Base-by-base conservation (phyloP, 2,888 invertebrate species). In the Blomia tropicalis region DNA sequence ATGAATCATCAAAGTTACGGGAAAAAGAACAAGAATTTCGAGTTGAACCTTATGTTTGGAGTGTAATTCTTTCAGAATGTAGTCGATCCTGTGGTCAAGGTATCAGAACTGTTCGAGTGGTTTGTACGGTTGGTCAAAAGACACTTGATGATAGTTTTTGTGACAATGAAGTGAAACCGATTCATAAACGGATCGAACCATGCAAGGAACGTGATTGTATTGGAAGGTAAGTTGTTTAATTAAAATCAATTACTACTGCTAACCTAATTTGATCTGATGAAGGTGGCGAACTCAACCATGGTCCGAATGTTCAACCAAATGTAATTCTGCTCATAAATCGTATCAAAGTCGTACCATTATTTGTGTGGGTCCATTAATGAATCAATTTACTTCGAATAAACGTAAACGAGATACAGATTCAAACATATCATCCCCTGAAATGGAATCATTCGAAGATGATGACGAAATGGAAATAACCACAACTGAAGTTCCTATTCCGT, bases 1-100 rank as follows among this genome's bases (percentile, higher is more conserved):
- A 56, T 2, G 56, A 56, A 5, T 47, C 22, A 14, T 32, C 27
- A 23, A 22, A 47, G 7, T 11, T 11, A 27, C 27, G 23, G 7
- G 7, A 7, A 7, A 27, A 44, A 29, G 29, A 62, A 62, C 47
- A 54, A 61, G 5, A 59, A 53, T 56, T 64, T 62, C 58, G 43
- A 43, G 32, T 62, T 25, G 59, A 63, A 22, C 58, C 63, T 11
- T 67, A 67, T 41, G 64, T 64, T 22, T 68, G 68, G 68, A 64
- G 64, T 7, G 65, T 68, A 11, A 66, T 64, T n/a, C 61, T 68
- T 60, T 66, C 66, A 2, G 67, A 67, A 53, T 68, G 68, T 60
- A 63, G 64, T 23, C 61, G 60, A 1, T 54, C 63, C 11, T 68
- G 68, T 36, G 68, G 67, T 4, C 66, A 66, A 51, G 68, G 68